A percentile compares a stretch with the other conserved stretches of the same genome.
Evolutionary conservation across 2,797 vertebrate species (phyloP).

Genomic region (Microhierax caerulescens): DNA sequence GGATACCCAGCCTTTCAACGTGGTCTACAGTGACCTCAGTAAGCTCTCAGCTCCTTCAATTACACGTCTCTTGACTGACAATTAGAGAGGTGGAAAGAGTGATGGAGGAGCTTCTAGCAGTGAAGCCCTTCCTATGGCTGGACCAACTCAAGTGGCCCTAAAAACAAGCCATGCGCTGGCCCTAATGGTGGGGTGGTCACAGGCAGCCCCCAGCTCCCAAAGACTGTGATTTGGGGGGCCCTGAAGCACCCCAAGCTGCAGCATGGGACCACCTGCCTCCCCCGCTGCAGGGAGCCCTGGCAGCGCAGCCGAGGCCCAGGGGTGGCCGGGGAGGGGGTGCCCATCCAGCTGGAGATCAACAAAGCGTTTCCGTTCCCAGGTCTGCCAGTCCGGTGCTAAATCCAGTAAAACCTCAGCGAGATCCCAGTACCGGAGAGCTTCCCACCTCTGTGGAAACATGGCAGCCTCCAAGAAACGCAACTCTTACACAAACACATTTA

Average conservation of each 20-base stretch:
- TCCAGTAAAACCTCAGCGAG: not conserved
- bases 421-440: not conserved
- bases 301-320: accelerated
- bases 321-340: not conserved
- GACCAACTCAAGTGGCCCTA: not conserved
- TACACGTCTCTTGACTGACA: not conserved
- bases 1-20: not conserved
- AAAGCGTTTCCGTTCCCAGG: not conserved
- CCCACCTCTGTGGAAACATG: not conserved
- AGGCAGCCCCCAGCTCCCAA: no score
- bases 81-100: not conserved
- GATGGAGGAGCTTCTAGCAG: not conserved
- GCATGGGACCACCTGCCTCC: not conserved
- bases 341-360: not conserved
- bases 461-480: not conserved
- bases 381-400: not conserved
- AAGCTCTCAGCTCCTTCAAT: not conserved
- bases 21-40: slow-evolving; percentile 18
- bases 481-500: not conserved
- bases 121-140: not conserved
- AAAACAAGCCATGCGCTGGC: accelerated
- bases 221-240: accelerated
- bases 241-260: not conserved
- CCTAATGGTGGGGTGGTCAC: not conserved
- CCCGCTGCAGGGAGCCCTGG: not conserved